Evolutionary conservation across 2,888 invertebrate genomes (phyloP), one percentile per base, ranked within the genome.

Genomic region (Altica lythri): DNA sequence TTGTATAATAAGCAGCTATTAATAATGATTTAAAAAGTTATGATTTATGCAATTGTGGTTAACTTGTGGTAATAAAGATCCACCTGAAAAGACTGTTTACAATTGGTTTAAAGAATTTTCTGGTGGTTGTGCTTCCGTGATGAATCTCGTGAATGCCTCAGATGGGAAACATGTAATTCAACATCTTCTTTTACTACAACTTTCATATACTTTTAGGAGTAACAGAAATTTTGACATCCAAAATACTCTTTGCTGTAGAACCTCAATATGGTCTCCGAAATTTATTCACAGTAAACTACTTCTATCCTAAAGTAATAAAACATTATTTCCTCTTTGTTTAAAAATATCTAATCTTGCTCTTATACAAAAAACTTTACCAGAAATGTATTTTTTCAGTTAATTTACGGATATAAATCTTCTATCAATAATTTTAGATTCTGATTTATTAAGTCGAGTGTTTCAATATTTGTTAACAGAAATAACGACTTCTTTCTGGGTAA

Each of bases 221-320:
- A n/a, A n/a, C n/a, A n/a, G n/a, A n/a, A n/a, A n/a, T n/a, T n/a
- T n/a, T n/a, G n/a, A n/a, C n/a, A n/a, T n/a, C n/a, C n/a, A n/a
- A n/a, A n/a, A n/a, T n/a, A n/a, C n/a, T n/a, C n/a, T n/a, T n/a
- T 89, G 73, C 95, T 90, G 55, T 89, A 86, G 76, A 96, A 99
- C 80, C 99, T 99, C 57, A 99, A 87, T 93, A 99, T 93, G 73
- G 92, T 90, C 75, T 95, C 97, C 75, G 95, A 96, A 65, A 92
- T 81, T 1, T 75, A 78, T 99, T 99, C 0, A 98, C 88, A 0
- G 95, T 95, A 77, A 86, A 90, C 57, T 92, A 91, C 67, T 88
- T 88, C 75, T 97, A 94, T 19, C 99, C 83, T 1, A 99, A 74
- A 37, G 98, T 92, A 12, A 95, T 85, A 76, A 99, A 99, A 76